Evolutionary conservation across 2,797 vertebrate species (phyloP).

Genomic region (Pseudochaenichthys georgianus): DNA sequence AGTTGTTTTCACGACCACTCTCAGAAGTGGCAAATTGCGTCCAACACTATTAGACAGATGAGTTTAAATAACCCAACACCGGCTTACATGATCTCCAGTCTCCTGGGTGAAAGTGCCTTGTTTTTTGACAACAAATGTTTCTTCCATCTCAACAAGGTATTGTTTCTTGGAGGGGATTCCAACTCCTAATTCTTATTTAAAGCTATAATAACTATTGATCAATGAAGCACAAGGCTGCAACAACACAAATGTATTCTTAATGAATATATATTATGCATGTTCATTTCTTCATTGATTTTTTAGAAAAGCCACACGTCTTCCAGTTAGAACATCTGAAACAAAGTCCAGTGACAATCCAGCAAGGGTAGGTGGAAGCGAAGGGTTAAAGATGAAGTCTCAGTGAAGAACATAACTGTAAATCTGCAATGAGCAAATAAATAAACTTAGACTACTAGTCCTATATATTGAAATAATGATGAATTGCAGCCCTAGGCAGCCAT

Average conservation of each 20-base stretch:
- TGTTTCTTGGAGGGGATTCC: neutral
- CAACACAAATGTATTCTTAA: neutral
- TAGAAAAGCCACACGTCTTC: conserved; percentile 1
- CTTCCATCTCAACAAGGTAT: neutral
- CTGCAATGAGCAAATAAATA: too few species aligned
- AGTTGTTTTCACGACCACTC: too few species aligned
- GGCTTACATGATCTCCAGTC: too few species aligned
- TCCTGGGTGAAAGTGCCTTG: too few species aligned
- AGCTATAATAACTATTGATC: neutral
- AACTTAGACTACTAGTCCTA: too few species aligned
- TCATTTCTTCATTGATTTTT: too few species aligned
- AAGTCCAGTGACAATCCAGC: neutral
- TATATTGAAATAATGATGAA: neutral
- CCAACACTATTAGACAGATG: too few species aligned
- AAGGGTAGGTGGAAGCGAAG: neutral
- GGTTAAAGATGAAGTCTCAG: neutral
- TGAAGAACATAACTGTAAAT: neutral
- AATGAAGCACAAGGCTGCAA: neutral
- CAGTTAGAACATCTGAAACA: neutral
- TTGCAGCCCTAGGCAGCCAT: neutral
- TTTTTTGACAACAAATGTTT: neutral
- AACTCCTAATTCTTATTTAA: conserved; percentile 5
- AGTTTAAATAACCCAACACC: too few species aligned
- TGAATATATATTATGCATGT: neutral
- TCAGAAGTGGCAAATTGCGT: too few species aligned